Evolutionary conservation across 2,888 invertebrate species (phyloP).

Genomic region (Chesias legatella): DNA sequence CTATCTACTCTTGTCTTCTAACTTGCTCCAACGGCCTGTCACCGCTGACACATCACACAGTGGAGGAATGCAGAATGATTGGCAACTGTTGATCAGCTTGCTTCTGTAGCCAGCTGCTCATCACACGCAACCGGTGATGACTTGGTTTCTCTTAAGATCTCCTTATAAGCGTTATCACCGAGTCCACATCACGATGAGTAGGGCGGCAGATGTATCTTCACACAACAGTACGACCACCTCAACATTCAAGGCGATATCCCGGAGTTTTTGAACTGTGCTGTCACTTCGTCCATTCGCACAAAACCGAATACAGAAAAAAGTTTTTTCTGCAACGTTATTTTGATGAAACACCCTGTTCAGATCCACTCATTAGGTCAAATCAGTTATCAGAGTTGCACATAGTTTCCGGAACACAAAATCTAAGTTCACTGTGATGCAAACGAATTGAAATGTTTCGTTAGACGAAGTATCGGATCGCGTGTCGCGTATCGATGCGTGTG

Average conservation of each 20-base stretch:
- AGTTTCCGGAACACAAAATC: constrained; percentile 7
- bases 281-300: too few species aligned
- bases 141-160: too few species aligned
- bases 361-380: too few species aligned
- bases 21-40: too few species aligned
- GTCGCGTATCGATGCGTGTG: constrained; percentile 24
- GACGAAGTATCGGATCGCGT: constrained; percentile 26
- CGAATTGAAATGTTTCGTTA: constrained; percentile 20
- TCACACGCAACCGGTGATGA: constrained; percentile 17
- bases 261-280: too few species aligned
- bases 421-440: constrained; percentile 10
- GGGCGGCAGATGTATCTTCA: too few species aligned
- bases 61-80: too few species aligned
- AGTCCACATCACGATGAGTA: too few species aligned
- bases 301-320: constrained; percentile 15
- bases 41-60: too few species aligned
- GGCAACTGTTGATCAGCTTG: constrained; percentile 7
- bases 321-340: not conserved
- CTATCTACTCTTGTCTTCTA: too few species aligned
- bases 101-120: constrained; percentile 22
- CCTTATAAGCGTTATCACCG: not conserved
- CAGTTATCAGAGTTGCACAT: not conserved
- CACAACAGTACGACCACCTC: too few species aligned
- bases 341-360: not conserved
- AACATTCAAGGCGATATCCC: too few species aligned